A percentile compares a stretch with the other conserved stretches of the same genome.
These are phyloP conservation scores for Parapsyche elsis DNA, from an alignment of 1,140 invertebrate species.

Conservation along the genomic window DNA sequence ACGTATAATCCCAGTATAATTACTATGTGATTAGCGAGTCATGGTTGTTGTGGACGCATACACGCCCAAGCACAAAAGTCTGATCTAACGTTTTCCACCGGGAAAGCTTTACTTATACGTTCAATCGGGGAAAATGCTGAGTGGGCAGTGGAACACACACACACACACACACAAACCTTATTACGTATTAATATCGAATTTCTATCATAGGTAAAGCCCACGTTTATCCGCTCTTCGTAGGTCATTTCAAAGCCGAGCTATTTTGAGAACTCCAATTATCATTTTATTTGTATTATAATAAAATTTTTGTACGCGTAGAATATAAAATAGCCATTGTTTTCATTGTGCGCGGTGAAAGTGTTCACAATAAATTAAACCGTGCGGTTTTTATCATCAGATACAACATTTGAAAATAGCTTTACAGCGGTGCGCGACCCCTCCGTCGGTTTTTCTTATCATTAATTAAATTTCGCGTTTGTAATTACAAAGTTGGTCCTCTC, in stretches of 20 bases:
- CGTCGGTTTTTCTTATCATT: slow-evolving; percentile 39
- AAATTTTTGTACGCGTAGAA: too few relatives aligned
- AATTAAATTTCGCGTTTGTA: slow-evolving; percentile 42
- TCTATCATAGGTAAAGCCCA: too few relatives aligned
- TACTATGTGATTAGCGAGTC: slow-evolving; percentile 26
- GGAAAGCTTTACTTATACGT: slow-evolving; percentile 7
- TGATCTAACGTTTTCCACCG: slow-evolving; percentile 16
- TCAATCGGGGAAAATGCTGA: slow-evolving; percentile 2
- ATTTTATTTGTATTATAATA: too few relatives aligned
- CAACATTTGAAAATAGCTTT: slow-evolving; percentile 45
- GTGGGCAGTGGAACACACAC: background rate
- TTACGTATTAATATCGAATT: too few relatives aligned
- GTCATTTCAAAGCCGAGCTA: too few relatives aligned
- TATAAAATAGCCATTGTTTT: background rate
- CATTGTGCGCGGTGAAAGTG: background rate
- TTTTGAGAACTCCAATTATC: too few relatives aligned
- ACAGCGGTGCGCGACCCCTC: slow-evolving; percentile 21
- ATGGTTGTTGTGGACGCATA: background rate
- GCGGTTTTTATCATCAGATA: slow-evolving; percentile 46
- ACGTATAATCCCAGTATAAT: slow-evolving; percentile 19
- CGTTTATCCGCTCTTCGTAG: too few relatives aligned
- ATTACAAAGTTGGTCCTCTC: slow-evolving; percentile 36
- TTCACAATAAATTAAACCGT: slow-evolving; percentile 10
- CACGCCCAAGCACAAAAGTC: background rate
- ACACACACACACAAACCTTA: too few relatives aligned